These are phyloP conservation scores for Liasis olivaceus DNA, from an alignment of 2,797 vertebrate species.

Conservation along the genomic window DNA sequence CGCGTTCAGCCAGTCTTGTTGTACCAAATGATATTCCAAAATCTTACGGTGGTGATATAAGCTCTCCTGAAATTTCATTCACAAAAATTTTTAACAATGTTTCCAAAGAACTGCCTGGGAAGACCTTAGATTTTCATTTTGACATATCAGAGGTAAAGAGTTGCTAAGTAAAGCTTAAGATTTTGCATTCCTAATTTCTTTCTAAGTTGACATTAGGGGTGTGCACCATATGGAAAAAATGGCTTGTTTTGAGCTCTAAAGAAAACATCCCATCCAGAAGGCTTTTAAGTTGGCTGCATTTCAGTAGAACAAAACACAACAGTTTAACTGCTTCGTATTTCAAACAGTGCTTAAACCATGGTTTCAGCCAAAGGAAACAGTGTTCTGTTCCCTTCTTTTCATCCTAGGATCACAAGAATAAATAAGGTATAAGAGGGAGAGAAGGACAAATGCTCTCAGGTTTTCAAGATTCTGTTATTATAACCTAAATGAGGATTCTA, in stretches of 20 bases:
- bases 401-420: background rate
- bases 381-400: background rate
- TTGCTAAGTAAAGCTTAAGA: background rate
- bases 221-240: background rate
- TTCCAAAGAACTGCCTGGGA: constrained; percentile 96
- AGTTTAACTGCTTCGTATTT: background rate
- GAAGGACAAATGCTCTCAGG: background rate
- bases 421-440: background rate
- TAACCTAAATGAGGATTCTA: background rate
- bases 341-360: background rate
- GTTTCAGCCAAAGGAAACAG: background rate
- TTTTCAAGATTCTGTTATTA: background rate
- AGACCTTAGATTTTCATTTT: constrained; percentile 99
- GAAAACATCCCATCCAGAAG: background rate
- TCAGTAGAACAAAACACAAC: background rate
- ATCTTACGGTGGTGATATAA: constrained; percentile 86
- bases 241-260: background rate
- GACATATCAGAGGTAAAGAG: constrained; percentile 95
- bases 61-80: constrained; percentile 95
- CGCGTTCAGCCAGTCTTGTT: constrained; percentile 95
- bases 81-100: constrained; percentile 97
- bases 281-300: background rate
- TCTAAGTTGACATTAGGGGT: background rate
- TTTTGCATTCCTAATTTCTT: background rate
- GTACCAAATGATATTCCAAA: constrained; percentile 94